Base-by-base conservation (phyloP, 1,140 invertebrate species). In the Anoplolepis gracilipes region DNA sequence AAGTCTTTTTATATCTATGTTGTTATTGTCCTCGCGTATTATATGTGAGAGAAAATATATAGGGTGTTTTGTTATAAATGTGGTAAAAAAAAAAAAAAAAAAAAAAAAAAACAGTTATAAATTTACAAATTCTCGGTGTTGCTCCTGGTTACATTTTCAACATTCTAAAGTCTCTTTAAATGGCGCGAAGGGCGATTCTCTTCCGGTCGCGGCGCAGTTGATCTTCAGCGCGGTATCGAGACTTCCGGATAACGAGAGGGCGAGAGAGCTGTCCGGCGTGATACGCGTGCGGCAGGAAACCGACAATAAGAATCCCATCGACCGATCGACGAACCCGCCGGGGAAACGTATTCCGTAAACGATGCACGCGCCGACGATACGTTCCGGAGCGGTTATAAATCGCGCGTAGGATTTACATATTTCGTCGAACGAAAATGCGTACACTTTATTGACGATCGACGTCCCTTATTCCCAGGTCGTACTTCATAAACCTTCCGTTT, bases 231-330 rank as follows among this genome's bases (percentile, higher is more conserved):
- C 67, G 76, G 85, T 81, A 53, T 57, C 79, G 85, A 86, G 76
- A 92, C 93, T 92, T 91, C 90, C 90, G 91, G 91, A 92, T 90
- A 84, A 85, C 88, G 19, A 64, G 39, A 78, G 62, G 5, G 42
- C 42, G 42, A 53, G 33, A 64, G 82, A 89, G 84, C 76, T 86
- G 57, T 30, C 81, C 65, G 77, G 49, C 86, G 88, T 82, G 88
- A 89, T 89, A 89, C 76, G 64, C 78, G 64, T 87, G 88, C 79
- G 87, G 88, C 89, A 87, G 88, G 88, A 90, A 90, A 90, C 86
- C 82, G 73, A 87, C 79, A 90, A 90, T 90, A 87, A 90, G 82
- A 90, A 90, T 90, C 86, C 82, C 89, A 88, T 89, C 90, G 88
- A 92, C 87, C 90, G 90, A 91, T 92, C 91, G 90, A 84, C 87